phyloP scores from a whole-genome alignment of 2,797 vertebrate genomes.

The Otolemur crassicaudatus region DNA sequence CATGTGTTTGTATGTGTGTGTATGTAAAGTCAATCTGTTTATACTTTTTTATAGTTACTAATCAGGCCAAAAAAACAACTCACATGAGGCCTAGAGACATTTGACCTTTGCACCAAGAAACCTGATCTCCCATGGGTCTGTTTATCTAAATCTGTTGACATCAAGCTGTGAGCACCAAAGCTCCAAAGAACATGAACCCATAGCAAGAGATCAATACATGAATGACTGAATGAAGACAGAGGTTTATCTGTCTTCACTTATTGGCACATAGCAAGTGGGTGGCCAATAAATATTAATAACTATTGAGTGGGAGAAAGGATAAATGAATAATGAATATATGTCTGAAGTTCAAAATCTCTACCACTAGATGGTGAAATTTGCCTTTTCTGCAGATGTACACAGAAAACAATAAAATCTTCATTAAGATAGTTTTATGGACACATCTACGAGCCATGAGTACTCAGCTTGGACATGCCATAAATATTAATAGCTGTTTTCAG shows the following conservation, averaged over 20 bases:
- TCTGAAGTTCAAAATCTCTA: conserved; percentile 35
- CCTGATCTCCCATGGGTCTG: not conserved
- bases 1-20: not conserved
- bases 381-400: not conserved
- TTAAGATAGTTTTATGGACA: not conserved
- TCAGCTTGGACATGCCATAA: not conserved
- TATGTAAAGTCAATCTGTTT: not conserved
- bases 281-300: not conserved
- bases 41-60: not conserved
- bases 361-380: conserved; percentile 65
- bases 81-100: not conserved
- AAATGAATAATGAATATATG: too few relatives aligned
- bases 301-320: not conserved
- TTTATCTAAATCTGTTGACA: not conserved
- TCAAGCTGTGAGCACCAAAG: not conserved
- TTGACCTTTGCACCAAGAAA: conserved; percentile 37
- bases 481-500: not conserved
- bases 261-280: not conserved
- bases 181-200: not conserved
- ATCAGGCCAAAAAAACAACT: not conserved
- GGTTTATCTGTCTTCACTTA: not conserved
- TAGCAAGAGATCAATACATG: not conserved
- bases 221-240: not conserved
- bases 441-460: not conserved
- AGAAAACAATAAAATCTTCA: not conserved